Percentiles rank a stretch among this genome's conserved stretches.
Evolutionary conservation across 2,113 vertebrate genomes (phyloP).

Genomic region (Clinocottus analis): DNA sequence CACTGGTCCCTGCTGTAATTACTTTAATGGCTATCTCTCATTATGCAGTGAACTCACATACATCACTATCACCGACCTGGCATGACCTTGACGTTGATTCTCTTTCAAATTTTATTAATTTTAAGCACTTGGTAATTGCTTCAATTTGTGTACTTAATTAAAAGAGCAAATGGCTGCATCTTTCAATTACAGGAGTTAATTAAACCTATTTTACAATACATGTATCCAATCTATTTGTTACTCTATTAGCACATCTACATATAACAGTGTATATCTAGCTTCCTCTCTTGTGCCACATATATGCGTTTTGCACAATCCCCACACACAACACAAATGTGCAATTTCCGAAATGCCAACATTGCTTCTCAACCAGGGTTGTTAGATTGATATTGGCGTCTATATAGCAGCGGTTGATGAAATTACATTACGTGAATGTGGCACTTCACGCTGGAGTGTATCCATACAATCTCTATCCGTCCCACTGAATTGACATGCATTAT

Average conservation of each 20-base stretch:
- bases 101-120: neutral
- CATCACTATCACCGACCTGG: neutral
- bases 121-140: neutral
- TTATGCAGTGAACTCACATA: neutral
- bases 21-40: neutral
- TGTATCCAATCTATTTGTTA: neutral
- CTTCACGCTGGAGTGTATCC: constrained; percentile 42
- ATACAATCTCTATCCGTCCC: constrained; percentile 35
- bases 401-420: constrained; percentile 58
- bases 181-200: constrained; percentile 11
- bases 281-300: no score
- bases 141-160: constrained; percentile 5
- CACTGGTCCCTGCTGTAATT: neutral
- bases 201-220: constrained; percentile 4
- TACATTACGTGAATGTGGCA: constrained; percentile 45
- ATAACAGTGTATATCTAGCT: neutral
- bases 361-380: constrained; percentile 21
- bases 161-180: neutral
- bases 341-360: constrained; percentile 18
- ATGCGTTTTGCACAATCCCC: neutral
- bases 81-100: neutral
- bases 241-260: neutral
- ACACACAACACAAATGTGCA: neutral
- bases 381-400: constrained; percentile 23
- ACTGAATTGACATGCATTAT: constrained; percentile 38